Conservation (phyloP, 53 echinoderm and acorn worm species). For the Paracentrotus lividus region DNA sequence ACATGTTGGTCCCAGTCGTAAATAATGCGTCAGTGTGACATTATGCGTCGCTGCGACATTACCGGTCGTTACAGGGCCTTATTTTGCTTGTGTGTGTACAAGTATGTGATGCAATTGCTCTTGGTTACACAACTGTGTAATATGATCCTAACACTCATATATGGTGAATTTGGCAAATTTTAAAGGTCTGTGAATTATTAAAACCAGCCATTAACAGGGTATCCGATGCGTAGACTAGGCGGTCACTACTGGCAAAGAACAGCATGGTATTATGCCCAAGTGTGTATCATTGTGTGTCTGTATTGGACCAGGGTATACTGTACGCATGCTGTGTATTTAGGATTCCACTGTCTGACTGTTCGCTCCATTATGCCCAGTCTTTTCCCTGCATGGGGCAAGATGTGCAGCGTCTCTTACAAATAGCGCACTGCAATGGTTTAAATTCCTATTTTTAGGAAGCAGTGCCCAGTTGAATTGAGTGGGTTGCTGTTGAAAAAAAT, state of each 20-base stretch:
- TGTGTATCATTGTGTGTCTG: constrained; percentile 55
- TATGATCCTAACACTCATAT: too few species aligned
- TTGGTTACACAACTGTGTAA: too few species aligned
- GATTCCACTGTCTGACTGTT: constrained; percentile 8
- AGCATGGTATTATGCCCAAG: constrained; percentile 43
- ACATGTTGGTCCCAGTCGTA: too few species aligned
- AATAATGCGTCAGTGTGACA: too few species aligned
- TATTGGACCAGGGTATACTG: neutral
- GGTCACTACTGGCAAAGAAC: constrained; percentile 26
- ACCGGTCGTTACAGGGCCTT: too few species aligned
- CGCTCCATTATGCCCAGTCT: neutral
- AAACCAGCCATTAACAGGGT: constrained; percentile 10
- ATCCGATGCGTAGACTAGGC: neutral
- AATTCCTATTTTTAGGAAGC: constrained; percentile 45
- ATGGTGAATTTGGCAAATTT: too few species aligned
- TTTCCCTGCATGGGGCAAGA: constrained; percentile 56
- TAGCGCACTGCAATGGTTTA: constrained; percentile 42
- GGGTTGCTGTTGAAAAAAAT: constrained; percentile 38
- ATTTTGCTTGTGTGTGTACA: too few species aligned
- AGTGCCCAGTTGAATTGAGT: neutral
- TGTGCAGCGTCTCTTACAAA: constrained; percentile 51
- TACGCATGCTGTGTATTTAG: constrained; percentile 30
- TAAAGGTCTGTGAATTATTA: too few species aligned
- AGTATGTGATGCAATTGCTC: too few species aligned
- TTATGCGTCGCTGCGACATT: too few species aligned